A percentile compares a stretch with the other conserved stretches of the same genome.
Conservation (phyloP, 2,797 vertebrate genomes). For the Pipistrellus kuhlii region DNA sequence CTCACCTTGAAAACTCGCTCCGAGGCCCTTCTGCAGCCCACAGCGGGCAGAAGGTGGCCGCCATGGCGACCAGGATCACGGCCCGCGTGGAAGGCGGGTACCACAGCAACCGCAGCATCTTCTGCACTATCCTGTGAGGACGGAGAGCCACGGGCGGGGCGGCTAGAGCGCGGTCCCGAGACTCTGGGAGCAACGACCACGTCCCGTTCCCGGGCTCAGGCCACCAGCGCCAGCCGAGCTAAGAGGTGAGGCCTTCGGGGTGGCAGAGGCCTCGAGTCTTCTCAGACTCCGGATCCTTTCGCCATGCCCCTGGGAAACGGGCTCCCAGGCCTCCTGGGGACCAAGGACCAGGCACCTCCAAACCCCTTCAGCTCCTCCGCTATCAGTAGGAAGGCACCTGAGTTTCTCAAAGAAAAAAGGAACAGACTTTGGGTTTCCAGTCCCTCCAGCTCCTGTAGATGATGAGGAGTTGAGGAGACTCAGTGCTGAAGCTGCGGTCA, state of each 20-base stretch:
- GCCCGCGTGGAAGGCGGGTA: slow-evolving; percentile 93
- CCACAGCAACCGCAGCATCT: slow-evolving; percentile 92
- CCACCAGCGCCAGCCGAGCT: not conserved
- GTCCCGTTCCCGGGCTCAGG: not conserved
- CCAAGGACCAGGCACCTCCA: slow-evolving; percentile 13
- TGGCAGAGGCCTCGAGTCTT: not conserved
- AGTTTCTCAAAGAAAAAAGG: not conserved
- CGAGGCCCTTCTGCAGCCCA: slow-evolving; percentile 86
- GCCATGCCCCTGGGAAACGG: not conserved
- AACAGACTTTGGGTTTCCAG: not conserved
- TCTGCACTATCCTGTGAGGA: slow-evolving; percentile 92
- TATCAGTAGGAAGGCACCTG: not conserved
- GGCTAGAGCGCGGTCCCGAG: not conserved
- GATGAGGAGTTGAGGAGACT: not conserved
- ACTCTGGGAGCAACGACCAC: not conserved
- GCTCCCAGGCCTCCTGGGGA: not conserved
- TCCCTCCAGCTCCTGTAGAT: not conserved
- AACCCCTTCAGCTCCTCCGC: not conserved
- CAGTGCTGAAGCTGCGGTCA: not conserved
- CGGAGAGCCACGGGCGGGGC: accelerated
- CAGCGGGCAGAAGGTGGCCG: slow-evolving; percentile 89
- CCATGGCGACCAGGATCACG: slow-evolving; percentile 92
- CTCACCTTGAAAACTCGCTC: slow-evolving; percentile 88
- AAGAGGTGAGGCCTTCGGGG: not conserved
- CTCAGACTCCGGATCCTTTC: not conserved